Evolutionary conservation across 2,797 vertebrate species (phyloP), one percentile per base, ranked within the genome.

Genomic region (Neosilurus mollespiculum): DNA sequence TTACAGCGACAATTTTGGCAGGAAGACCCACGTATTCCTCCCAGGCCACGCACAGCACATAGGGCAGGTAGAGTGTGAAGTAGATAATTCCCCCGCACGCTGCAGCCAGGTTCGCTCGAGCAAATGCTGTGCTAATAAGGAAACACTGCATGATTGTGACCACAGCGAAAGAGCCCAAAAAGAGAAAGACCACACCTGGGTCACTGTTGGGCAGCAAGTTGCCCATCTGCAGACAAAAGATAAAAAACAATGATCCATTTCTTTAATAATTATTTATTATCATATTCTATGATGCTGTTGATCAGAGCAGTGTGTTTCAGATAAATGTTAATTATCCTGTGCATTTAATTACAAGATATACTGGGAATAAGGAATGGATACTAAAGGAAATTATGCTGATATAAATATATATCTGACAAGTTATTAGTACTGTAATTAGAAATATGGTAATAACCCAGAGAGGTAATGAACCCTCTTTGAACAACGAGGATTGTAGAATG

Each of bases 101-200:
- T 0, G 98, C 97, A 7, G 98, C 97, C 92, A 99, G 84, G 92
- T 99, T 99, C 87, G 98, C 96, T 18, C 97, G 95, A 71, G 97
- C 96, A 91, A 99, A 99, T 62, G 96, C 83, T 0, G 98, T 99
- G 92, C 96, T 99, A 92, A 99, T 98, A 77, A 99, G 94, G 90
- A 99, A 99, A 89, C 98, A 99, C 91, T 99, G 97, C 89, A 97
- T 95, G 91, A 99, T 98, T 91, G 98, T 99, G 66, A 99, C 98
- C 24, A 97, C 79, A 0, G 90, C 98, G 0, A 99, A 99, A 66
- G 97, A 94, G 0, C 94, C 95, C 85, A 99, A 94, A 91, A 99
- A 99, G 78, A 98, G 86, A 81, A 99, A 99, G 71, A 99, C 95
- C 84, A 99, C 95, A 0, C 95, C 95, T 0, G 98, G 93, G 90